Percentiles rank a stretch among this genome's conserved stretches.
Conservation (phyloP, 37 sponge, comb jelly and placozoan species). For the Beroe forskalii region DNA sequence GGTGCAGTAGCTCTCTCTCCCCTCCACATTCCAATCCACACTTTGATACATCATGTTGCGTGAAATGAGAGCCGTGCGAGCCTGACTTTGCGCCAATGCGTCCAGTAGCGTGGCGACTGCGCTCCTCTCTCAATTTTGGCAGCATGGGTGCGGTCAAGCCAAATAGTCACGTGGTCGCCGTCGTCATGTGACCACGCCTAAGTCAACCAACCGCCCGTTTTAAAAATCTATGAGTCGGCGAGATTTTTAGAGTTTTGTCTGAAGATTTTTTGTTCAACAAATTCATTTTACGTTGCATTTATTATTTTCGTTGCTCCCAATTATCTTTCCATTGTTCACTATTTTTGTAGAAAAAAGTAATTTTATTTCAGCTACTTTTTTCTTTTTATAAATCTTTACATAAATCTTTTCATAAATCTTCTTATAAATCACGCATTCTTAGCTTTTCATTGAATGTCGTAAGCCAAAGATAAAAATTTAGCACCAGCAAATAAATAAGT, state of each 20-base stretch:
- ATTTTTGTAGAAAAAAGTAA: too few relatives aligned
- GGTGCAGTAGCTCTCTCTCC: background rate
- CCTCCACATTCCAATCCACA: background rate
- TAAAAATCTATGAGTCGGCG: background rate
- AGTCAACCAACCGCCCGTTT: background rate
- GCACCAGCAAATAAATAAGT: too few relatives aligned
- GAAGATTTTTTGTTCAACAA: background rate
- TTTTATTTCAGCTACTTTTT: too few relatives aligned
- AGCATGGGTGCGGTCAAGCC: background rate
- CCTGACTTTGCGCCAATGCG: background rate
- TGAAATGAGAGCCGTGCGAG: background rate
- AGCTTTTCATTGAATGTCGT: too few relatives aligned
- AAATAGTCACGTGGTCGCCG: background rate
- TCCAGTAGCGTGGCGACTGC: background rate
- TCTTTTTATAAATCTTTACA: too few relatives aligned
- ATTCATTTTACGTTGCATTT: background rate
- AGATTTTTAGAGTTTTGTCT: background rate
- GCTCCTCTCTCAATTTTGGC: background rate
- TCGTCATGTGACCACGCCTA: background rate
- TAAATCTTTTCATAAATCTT: too few relatives aligned
- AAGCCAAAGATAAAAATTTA: too few relatives aligned
- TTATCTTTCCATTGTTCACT: background rate
- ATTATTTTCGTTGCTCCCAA: background rate
- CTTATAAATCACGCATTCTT: too few relatives aligned
- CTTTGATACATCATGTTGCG: background rate